Evolutionary conservation across 2,888 invertebrate genomes (phyloP), one percentile per base, ranked within the genome.

Genomic region (Meteorus colon): DNA sequence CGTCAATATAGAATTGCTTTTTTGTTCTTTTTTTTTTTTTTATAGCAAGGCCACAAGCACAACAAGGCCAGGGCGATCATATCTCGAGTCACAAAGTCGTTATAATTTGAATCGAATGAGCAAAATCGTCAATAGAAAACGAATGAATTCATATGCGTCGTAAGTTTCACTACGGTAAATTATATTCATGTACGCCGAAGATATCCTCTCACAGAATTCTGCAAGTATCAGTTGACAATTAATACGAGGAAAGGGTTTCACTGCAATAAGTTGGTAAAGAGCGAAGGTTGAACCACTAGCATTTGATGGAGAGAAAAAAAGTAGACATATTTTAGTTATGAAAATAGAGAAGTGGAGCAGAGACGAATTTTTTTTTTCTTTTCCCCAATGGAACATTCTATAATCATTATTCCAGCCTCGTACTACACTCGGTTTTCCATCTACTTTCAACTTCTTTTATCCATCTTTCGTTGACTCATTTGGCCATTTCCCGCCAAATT

Each of bases 261-360:
- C 8, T 34, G 34, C 2, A 8, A 8, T 6, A 6, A 8, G 2
- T 34, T 34, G 34, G 34, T 8, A 2, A 34, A 0, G 34, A 8
- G 8, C 8, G 34, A 34, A 34, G 34, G 34, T 4, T 34, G 1
- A 0, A 8, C 34, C 8, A 71, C 66, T 75, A 65, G 77, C 65
- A 63, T 66, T 63, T 63, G 82, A 76, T 77, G 82, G 81, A 83
- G 81, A 29, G 79, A 10, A 85, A 34, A 83, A 83, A 83, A 86
- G 86, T 83, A 82, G 82, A 75, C 27, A 31, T 14, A 68, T 19
- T 45, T 8, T 12, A 16, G 34, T 5, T 1, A 66, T 14, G 10
- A 45, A 8, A 45, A 45, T 45, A 45, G 45, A 45, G 12, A 45
- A 45, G 34, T 34, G 5, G 1, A 8, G 34, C 8, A 34, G 34